phyloP scores from a whole-genome alignment of 2,113 vertebrate species.

The Pachypanchax playfairii region DNA sequence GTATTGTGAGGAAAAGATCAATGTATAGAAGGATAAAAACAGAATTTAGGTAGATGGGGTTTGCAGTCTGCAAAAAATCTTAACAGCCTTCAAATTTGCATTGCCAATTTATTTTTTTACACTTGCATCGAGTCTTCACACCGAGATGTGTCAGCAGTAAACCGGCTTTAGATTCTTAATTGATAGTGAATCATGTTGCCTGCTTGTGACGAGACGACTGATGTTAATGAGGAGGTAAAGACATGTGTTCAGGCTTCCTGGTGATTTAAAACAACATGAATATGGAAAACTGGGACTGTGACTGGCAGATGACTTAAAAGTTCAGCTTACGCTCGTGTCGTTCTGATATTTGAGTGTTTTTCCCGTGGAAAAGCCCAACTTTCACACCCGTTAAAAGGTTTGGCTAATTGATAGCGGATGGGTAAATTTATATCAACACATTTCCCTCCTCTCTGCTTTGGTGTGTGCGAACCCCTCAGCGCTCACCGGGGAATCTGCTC shows the following conservation, averaged over 20 bases:
- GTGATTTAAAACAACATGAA: constrained; percentile 59
- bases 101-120: constrained; percentile 39
- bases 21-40: constrained; percentile 51
- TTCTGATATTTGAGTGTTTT: constrained; percentile 34
- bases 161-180: constrained; percentile 57
- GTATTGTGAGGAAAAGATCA: constrained; percentile 44
- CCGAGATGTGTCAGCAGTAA: constrained; percentile 58
- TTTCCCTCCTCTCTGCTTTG: constrained; percentile 40
- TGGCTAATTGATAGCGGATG: constrained; percentile 60
- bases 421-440: constrained; percentile 64
- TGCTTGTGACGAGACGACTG: constrained; percentile 55
- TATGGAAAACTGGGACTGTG: constrained; percentile 47
- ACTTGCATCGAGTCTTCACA: constrained; percentile 47
- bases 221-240: constrained; percentile 68
- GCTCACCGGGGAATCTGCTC: constrained; percentile 49
- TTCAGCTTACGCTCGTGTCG: constrained; percentile 26
- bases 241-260: constrained; percentile 51
- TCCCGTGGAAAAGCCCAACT: constrained; percentile 26
- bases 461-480: constrained; percentile 50
- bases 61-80: constrained; percentile 21
- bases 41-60: constrained; percentile 25
- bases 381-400: constrained; percentile 49
- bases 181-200: constrained; percentile 68
- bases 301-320: constrained; percentile 61
- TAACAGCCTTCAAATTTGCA: constrained; percentile 54